Base-by-base conservation (phyloP, 2,113 vertebrate genomes). In the Plecturocebus donacophilus region DNA sequence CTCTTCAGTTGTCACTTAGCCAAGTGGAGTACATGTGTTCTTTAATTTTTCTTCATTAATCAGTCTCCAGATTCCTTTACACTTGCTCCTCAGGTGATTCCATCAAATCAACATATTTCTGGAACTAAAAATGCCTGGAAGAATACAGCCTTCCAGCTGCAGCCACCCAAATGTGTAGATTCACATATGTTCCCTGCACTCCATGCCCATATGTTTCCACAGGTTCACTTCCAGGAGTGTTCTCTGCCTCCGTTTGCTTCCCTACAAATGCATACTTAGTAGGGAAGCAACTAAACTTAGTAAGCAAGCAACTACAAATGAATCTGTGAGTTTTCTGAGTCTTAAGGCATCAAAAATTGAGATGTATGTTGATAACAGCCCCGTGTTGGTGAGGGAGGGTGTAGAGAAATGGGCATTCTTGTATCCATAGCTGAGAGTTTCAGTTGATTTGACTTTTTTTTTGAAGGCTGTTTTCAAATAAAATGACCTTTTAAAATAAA, bases 21-120 rank as follows among this genome's bases (percentile, higher is more conserved):
- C 96, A 88, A 95, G 88, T 64, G 89, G 64, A 90, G 42, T 92
- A 83, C 82, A 38, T 82, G 84, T 16, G 8, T 54, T 90, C 85
- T 94, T 93, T 94, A 42, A 92, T 95, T 94, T 97, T 94, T 90
- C 88, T 96, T 91, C 97, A 94, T 97, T 96, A 97, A 92, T 95
- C 97, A 86, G 95, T 90, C 81, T 54, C 94, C 77, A 85, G 3
- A 97, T 98, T 96, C 97, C 96, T 98, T 96, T 86, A 75, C 77
- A 94, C 95, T 90, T 93, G 97, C 94, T 98, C 81, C 66, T 97
- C 52, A 23, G 91, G 96, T 82, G 86, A 73, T 82, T 86, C 77
- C 68, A 75, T 70, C 82, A 80, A 42, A 35, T 80, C 19, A 45
- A 38, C 38, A 2, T 58, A 35, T 97, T 97, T 88, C 93, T 81